Evolutionary conservation across 2,113 vertebrate genomes (phyloP).

Genomic region (Xenus cinereus): DNA sequence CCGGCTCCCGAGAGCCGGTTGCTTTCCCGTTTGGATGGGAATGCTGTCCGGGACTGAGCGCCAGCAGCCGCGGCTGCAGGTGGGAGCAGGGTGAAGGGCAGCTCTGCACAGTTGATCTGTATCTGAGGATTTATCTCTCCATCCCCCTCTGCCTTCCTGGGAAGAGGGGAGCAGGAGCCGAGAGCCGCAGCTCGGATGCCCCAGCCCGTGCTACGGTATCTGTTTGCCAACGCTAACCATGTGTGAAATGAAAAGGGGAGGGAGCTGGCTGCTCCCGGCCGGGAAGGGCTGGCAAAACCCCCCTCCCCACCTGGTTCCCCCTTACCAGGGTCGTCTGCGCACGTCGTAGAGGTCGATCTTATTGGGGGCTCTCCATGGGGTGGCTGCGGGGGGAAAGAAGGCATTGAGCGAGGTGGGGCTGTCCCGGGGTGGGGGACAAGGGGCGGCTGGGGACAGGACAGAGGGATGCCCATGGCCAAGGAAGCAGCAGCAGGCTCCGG

Average conservation of each 20-base stretch:
- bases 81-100: not conserved
- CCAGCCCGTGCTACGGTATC: slow-evolving; percentile 50
- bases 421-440: rapidly evolving
- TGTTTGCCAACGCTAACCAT: slow-evolving; percentile 65
- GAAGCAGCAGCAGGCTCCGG: not conserved
- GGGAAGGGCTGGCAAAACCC: not conserved
- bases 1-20: not conserved
- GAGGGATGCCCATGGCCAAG: not conserved
- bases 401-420: not conserved
- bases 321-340: slow-evolving; percentile 95
- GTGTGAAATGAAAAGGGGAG: slow-evolving; percentile 75
- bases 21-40: not conserved
- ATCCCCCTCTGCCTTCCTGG: not conserved
- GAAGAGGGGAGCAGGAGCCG: not conserved
- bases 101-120: not conserved
- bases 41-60: not conserved
- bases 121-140: not conserved
- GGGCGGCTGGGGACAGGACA: rapidly evolving
- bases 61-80: not conserved
- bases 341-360: slow-evolving; percentile 99
- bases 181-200: not conserved
- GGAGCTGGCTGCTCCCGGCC: slow-evolving; percentile 51
- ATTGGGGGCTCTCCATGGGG: slow-evolving; percentile 93
- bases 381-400: slow-evolving; percentile 76
- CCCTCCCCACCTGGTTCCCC: not conserved